Evolutionary conservation across 2,797 vertebrate genomes (phyloP), one percentile per base, ranked within the genome.

Genomic region (Leptoclinus maculatus): DNA sequence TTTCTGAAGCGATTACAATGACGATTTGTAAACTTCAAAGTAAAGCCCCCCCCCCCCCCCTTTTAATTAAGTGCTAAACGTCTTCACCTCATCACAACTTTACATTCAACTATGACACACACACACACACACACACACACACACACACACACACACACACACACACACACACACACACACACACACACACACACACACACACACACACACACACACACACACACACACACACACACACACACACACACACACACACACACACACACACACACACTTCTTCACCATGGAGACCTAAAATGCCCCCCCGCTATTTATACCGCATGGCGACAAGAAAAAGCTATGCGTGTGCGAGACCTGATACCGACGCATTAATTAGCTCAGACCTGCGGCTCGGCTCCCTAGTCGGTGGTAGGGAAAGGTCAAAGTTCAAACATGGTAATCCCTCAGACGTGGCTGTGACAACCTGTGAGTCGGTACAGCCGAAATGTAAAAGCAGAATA

Each of bases 301-400:
- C 56, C 43, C 23, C 56, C 41, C 41, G 36, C 74, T 86, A 79
- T 54, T 84, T 75, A 82, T 74, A 77, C 34, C 0, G 1, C 62
- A 41, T 41, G 1, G 53, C 5, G 21, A 62, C 25, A 11, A 74
- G 72, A 29, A n/a, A 16, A 75, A 66, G n/a, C 7, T 38, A 12
- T 54, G 16, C 0, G 49, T 12, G 21, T 45, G 25, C 21, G 53
- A 8, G 38, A 78, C 1, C 69, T 9, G 49, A 80, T 53, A 74
- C 57, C 13, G 5, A 12, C 16, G 53, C 47, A 36, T 43, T 39
- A 23, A 43, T 54, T 32, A 19, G 10, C 49, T 47, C 49, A 51
- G 43, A 69, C 3, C 7, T 0, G 2, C 1, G 0, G 27, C n/a
- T 72, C 57, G n/a, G n/a, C n/a, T n/a, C n/a, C n/a, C 17, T 17